Conservation (phyloP, 2,888 invertebrate genomes). For the Nomada fucata region DNA sequence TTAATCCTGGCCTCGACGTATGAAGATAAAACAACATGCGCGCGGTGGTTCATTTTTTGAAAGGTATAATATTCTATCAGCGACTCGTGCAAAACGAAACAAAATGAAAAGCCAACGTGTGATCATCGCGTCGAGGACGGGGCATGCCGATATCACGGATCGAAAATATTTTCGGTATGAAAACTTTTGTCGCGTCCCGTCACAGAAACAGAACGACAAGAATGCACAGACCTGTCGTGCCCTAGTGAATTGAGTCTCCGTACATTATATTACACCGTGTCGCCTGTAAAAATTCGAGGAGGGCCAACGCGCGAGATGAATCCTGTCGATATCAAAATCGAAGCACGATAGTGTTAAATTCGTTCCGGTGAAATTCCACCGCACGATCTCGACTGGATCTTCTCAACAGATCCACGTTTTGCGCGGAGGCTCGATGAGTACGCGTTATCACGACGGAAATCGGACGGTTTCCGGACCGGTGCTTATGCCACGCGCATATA, state of each 20-base stretch:
- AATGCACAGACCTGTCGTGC: slow-evolving; percentile 9
- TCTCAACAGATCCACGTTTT: neutral
- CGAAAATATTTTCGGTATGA: no score
- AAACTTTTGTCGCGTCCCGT: no score
- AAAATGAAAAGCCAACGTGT: neutral
- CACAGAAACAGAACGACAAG: neutral
- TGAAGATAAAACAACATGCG: neutral
- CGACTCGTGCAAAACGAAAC: neutral
- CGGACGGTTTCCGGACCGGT: slow-evolving; percentile 45
- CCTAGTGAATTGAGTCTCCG: neutral
- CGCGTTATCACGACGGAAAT: slow-evolving; percentile 61
- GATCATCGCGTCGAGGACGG: neutral
- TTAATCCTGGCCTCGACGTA: neutral
- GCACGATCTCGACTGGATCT: neutral
- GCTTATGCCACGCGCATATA: slow-evolving; percentile 31
- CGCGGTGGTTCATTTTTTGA: no score
- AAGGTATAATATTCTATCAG: no score
- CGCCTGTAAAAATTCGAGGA: neutral
- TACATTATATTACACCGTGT: neutral
- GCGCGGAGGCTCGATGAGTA: slow-evolving; percentile 31
- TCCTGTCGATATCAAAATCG: no score
- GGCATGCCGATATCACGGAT: no score
- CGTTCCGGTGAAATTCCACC: neutral
- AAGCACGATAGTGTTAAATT: neutral
- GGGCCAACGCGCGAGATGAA: no score